Base-by-base conservation (phyloP, 2,888 invertebrate species). In the Dioctria linearis region DNA sequence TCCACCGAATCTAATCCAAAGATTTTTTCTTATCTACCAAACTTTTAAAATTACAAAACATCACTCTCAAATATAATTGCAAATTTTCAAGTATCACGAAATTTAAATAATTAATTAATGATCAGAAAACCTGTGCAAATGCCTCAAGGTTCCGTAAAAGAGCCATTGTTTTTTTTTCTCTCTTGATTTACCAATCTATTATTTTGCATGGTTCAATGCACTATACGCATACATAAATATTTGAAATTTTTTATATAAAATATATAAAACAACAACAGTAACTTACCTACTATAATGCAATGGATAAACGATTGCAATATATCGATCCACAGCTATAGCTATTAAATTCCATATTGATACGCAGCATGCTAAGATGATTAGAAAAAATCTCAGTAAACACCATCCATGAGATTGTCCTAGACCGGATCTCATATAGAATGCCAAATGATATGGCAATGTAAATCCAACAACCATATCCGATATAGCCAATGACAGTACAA, bases 311-410 rank as follows among this genome's bases (percentile, higher is more conserved):
- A 95, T 94, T 0, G 95, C 95, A 84, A 95, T 91, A 87, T 95
- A 95, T 87, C 94, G 91, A 89, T 95, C 95, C 82, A 94, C 91
- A 46, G 95, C 95, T 83, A 95, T 95, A 73, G 93, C 92, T 85
- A 95, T 92, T 84, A 95, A 91, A 87, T 95, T 95, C 89, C 93
- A 92, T 85, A 95, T 93, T 84, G 95, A 95, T 73, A 94, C 94
- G 84, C 93, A 92, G 86, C 95, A 95, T 82, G 94, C 94, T 86
- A 95, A 91, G 84, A 93, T 92, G 83, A 94, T 93, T 78, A 95
- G 90, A 79, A 94, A 93, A 88, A 95, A 95, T 84, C 94, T 90
- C 86, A 94, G 89, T 69, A 95, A 87, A 85, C 95, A 95, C 39
- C 92, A 91, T 85, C 90, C 90, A 84, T 93, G 91, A 83, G 91